Base-by-base conservation (phyloP, 2,113 vertebrate genomes). In the Nycticryphes semicollaris region DNA sequence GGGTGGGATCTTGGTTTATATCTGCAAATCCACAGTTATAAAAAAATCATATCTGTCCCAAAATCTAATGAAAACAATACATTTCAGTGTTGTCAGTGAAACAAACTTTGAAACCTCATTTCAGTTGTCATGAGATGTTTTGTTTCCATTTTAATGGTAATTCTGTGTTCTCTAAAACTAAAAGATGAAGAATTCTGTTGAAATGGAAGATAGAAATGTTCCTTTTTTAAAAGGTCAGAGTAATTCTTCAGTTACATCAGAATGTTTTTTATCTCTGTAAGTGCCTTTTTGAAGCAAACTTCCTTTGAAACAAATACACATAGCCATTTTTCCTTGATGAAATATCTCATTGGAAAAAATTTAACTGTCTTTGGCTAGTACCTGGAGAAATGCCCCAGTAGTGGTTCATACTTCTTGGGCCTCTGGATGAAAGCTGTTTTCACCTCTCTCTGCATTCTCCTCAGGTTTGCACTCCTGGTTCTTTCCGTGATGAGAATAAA, bases 161-260 rank as follows among this genome's bases (percentile, higher is more conserved):
- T 84, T 81, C 37, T 89, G 20, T 74, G 31, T 84, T 92, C 88
- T 85, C 30, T 77, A 31, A 87, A 91, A 56, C 68, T 56, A 25
- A 83, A 78, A 57, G 20, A 63, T 37, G 53, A 68, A 27, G 14
- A 73, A 30, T 80, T 86, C 23, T 70, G 12, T 87, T 81, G 68
- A 93, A 88, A 86, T 67, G 60, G 47, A 51, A 70, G 70, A 57
- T 69, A 83, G 50, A 94, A 92, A 54, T 70, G 22, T 87, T 95
- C 54, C 6, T 59, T 94, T 92, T 74, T 53, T 47, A 77, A 89
- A 95, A 93, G 86, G 83, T 95, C 76, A 93, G 84, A 89, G n/a
- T 33, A 96, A 94, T 77, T 94, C 25, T 66, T 90, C 67, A 88
- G 68, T 54, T 83, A 28, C 30, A 81, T 86, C 9, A 75, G 78